phyloP scores from a whole-genome alignment of 2,888 invertebrate species.

The Hypolimnas misippus region DNA sequence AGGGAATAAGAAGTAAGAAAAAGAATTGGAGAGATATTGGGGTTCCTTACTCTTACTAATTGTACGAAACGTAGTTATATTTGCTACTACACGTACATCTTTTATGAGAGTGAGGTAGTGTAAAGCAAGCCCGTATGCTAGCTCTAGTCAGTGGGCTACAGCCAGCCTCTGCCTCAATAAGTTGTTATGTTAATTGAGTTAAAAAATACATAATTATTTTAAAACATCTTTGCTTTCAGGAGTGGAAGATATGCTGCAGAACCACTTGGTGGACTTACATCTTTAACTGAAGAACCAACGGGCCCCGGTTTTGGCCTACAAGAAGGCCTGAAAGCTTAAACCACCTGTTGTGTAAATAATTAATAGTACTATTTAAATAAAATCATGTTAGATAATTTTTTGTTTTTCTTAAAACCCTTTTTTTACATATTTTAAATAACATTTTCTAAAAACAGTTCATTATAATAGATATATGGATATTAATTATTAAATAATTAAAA shows the following conservation, averaged over 20 bases:
- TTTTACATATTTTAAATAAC: conserved; percentile 8
- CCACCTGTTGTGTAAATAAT: conserved; percentile 36
- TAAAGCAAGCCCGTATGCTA: too few species aligned
- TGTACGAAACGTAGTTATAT: too few species aligned
- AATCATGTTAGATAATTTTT: conserved; percentile 68
- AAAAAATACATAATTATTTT: too few species aligned
- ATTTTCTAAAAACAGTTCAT: neutral
- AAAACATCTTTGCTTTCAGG: conserved; percentile 72
- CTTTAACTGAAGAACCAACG: conserved; percentile 92
- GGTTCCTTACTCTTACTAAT: too few species aligned
- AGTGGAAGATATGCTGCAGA: conserved; percentile 97
- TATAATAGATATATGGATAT: neutral
- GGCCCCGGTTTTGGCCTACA: conserved; percentile 96
- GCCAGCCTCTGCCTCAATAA: too few species aligned
- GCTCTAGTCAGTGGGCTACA: too few species aligned
- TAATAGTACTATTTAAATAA: conserved; percentile 74
- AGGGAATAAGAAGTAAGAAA: too few species aligned
- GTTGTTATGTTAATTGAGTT: too few species aligned
- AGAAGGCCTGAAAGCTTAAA: conserved; percentile 64
- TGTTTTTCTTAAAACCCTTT: conserved; percentile 32
- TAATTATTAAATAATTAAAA: too few species aligned
- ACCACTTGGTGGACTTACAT: conserved; percentile 94
- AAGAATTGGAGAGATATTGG: too few species aligned
- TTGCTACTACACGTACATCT: too few species aligned
- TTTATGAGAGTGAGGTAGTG: too few species aligned